Evolutionary conservation across 2,888 invertebrate genomes (phyloP).

Genomic region (Asteroscopus sphinx): DNA sequence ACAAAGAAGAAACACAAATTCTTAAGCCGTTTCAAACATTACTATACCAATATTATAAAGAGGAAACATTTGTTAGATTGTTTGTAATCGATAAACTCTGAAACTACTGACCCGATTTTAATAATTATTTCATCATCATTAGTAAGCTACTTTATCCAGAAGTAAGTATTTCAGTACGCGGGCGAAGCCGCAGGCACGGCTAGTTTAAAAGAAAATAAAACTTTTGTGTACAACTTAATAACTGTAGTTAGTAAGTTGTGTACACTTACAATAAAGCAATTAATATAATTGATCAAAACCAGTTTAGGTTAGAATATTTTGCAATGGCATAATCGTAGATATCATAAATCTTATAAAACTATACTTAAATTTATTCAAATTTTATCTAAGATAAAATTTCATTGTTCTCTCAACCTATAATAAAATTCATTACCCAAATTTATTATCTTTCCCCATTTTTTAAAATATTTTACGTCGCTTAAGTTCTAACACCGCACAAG

Average conservation of each 20-base stretch:
- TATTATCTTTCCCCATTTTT: constrained; percentile 1
- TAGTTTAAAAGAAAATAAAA: not conserved
- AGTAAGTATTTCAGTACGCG: too few species aligned
- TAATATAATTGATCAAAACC: not conserved
- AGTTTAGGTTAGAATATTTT: not conserved
- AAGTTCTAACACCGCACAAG: not conserved
- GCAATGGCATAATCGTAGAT: not conserved
- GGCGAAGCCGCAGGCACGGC: too few species aligned
- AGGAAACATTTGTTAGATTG: too few species aligned
- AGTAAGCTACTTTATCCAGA: too few species aligned
- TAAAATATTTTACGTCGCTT: not conserved
- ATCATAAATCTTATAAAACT: constrained; percentile 4
- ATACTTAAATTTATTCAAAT: constrained; percentile 5
- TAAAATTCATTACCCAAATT: constrained; percentile 26
- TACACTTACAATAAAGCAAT: not conserved
- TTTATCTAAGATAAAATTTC: constrained; percentile 19
- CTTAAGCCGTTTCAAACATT: too few species aligned
- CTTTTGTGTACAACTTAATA: too few species aligned
- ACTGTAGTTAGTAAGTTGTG: not conserved
- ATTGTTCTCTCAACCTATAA: constrained; percentile 9
- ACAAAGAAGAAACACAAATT: too few species aligned
- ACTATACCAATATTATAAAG: too few species aligned
- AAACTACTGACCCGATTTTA: too few species aligned
- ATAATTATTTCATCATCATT: too few species aligned
- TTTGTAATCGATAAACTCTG: too few species aligned